Conservation (phyloP, 2,888 invertebrate species). For the Labia minor region DNA sequence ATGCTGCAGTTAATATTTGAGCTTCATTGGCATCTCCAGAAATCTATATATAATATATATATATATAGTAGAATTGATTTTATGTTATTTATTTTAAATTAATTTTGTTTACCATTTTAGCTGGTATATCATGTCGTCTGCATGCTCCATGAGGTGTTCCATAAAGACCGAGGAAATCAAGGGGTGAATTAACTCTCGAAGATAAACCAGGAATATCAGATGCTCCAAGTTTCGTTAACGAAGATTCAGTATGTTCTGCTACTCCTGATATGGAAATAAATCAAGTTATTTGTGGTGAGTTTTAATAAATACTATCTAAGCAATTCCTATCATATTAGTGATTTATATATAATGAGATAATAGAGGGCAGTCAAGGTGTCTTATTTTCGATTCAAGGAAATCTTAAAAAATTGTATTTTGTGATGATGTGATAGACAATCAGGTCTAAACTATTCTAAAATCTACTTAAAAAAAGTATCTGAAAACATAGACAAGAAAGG, state of each 20-base stretch:
- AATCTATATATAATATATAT: slow-evolving; percentile 47
- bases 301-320: too few species aligned
- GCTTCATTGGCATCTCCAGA: slow-evolving; percentile 85
- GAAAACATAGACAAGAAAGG: too few species aligned
- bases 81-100: neutral
- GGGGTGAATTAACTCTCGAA: slow-evolving; percentile 58
- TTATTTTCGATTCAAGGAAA: too few species aligned
- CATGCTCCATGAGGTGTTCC: slow-evolving; percentile 84
- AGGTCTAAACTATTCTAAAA: too few species aligned
- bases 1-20: slow-evolving; percentile 77
- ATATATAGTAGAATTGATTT: too few species aligned
- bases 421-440: too few species aligned
- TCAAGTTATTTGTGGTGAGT: too few species aligned
- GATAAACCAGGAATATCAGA: slow-evolving; percentile 77
- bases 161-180: slow-evolving; percentile 86
- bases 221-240: slow-evolving; percentile 34
- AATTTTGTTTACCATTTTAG: slow-evolving; percentile 66
- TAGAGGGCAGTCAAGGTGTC: too few species aligned
- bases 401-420: too few species aligned
- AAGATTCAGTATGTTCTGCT: slow-evolving; percentile 41
- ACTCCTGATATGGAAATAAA: slow-evolving; percentile 35
- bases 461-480: too few species aligned
- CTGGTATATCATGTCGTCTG: slow-evolving; percentile 82
- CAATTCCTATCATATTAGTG: neutral
- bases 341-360: too few species aligned